A percentile compares a stretch with the other conserved stretches of the same genome.
These are phyloP conservation scores for Geopemphigus sp. DNA, from an alignment of 1,140 invertebrate species.

Conservation along the genomic window DNA sequence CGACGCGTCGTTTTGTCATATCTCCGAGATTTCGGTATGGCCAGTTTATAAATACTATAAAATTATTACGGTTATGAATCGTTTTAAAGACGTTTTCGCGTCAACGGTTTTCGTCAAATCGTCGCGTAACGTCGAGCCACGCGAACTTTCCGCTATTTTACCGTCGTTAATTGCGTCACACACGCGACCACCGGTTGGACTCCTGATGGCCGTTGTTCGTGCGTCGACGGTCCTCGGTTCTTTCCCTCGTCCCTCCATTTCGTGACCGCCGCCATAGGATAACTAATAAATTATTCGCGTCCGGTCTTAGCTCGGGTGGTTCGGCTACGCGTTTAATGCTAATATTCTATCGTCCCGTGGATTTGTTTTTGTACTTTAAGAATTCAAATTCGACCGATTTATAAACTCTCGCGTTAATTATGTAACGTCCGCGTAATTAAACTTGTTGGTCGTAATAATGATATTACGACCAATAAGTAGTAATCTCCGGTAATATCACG, in stretches of 20 bases:
- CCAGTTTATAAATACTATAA: no score
- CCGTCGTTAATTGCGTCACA: slow-evolving; percentile 4
- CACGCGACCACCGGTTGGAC: slow-evolving; percentile 15
- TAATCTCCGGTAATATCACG: no score
- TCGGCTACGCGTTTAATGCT: not conserved
- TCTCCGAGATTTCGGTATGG: no score
- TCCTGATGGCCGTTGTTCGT: not conserved
- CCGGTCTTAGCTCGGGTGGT: not conserved
- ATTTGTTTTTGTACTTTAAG: not conserved
- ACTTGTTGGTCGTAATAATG: no score
- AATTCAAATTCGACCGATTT: no score
- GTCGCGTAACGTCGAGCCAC: not conserved
- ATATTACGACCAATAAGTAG: no score
- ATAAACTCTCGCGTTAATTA: no score
- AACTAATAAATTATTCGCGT: not conserved
- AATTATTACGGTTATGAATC: no score
- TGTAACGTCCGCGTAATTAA: no score
- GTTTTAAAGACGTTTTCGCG: no score
- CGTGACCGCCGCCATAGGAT: no score
- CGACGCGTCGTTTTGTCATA: no score
- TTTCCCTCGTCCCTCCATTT: not conserved
- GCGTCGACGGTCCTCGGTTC: not conserved
- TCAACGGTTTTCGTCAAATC: not conserved
- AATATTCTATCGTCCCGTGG: not conserved
- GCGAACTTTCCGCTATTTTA: slow-evolving; percentile 7